A percentile compares a stretch with the other conserved stretches of the same genome.
phyloP scores from a whole-genome alignment of 2,888 invertebrate species.

The Limnephilus rhombicus region DNA sequence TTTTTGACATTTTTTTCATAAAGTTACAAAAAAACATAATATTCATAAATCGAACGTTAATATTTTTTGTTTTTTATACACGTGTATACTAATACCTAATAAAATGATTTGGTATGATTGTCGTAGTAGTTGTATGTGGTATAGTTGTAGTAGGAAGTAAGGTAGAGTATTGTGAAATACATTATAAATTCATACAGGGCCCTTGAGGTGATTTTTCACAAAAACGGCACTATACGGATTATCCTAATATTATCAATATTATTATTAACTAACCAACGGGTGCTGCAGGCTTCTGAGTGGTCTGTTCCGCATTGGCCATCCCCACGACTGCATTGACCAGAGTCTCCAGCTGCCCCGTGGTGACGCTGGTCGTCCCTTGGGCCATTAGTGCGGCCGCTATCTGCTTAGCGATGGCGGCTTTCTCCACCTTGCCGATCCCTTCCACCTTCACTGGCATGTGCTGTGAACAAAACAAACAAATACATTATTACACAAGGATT shows the following conservation, averaged over 20 bases:
- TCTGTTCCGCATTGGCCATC: conserved; percentile 81
- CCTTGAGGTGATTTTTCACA: too few relatives aligned
- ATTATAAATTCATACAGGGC: too few relatives aligned
- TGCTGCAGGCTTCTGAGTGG: conserved; percentile 73
- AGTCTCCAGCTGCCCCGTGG: conserved; percentile 87
- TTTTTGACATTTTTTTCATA: too few relatives aligned
- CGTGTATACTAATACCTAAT: too few relatives aligned
- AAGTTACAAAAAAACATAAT: too few relatives aligned
- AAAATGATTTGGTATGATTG: too few relatives aligned
- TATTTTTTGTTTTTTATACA: too few relatives aligned
- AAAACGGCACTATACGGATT: not conserved
- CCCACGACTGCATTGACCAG: conserved; percentile 88
- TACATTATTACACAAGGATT: not conserved
- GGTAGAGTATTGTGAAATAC: too few relatives aligned
- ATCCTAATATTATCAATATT: too few relatives aligned
- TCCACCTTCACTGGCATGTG: conserved; percentile 78
- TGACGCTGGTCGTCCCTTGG: conserved; percentile 89
- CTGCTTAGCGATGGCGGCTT: conserved; percentile 88
- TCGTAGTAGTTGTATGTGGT: too few relatives aligned
- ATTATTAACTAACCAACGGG: conserved; percentile 71
- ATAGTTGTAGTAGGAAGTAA: too few relatives aligned
- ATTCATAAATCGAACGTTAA: too few relatives aligned
- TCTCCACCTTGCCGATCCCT: conserved; percentile 86
- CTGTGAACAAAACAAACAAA: conserved; percentile 18
- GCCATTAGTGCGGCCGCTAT: conserved; percentile 88